Evolutionary conservation across 1,140 invertebrate genomes (phyloP), one percentile per base, ranked within the genome.

Genomic region (Parapsyche elsis): DNA sequence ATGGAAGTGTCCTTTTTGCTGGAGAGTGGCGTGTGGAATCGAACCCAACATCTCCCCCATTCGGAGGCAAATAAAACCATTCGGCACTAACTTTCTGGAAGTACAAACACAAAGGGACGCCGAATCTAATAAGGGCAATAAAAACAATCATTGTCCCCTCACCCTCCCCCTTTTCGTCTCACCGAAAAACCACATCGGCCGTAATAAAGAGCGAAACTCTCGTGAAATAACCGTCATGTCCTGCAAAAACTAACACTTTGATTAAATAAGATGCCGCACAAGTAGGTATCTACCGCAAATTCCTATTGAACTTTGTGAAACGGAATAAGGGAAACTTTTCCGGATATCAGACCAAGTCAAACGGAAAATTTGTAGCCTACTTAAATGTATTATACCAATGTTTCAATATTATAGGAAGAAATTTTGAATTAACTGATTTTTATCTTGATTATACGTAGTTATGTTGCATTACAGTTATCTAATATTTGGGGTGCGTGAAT

Each of bases 121-220:
- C 61, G 71, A 79, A 79, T 79, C 78, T 79, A 79, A 79, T 79
- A 79, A 79, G 70, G 67, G 78, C 49, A 79, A 79, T 79, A 79
- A 79, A 79, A 79, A 79, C 78, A 73, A 79, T 79, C 78, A 79
- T 79, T 71, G 78, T 79, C 70, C 78, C 70, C 70, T 71, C 38
- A 5, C 21, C 21, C 57, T 61, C 1, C 30, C 2, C 30, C 2
- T 38, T 38, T 38, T 38, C 30, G 30, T 38, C 30, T 24, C 64
- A 23, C 46, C 44, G 67, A 79, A 71, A 78, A 79, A 79, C 78
- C 78, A 71, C 77, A 79, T 71, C 30, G 71, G 78, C 26, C 64
- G 64, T 73, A 77, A 77, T 77, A 77, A 77, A 77, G 75, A 57
- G 46, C 14, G 24, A 26, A 49, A 45, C 16, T n/a, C 24, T 57